These are phyloP conservation scores for Gisinianus flammeolus DNA, from an alignment of 2,888 invertebrate species.

Conservation along the genomic window DNA sequence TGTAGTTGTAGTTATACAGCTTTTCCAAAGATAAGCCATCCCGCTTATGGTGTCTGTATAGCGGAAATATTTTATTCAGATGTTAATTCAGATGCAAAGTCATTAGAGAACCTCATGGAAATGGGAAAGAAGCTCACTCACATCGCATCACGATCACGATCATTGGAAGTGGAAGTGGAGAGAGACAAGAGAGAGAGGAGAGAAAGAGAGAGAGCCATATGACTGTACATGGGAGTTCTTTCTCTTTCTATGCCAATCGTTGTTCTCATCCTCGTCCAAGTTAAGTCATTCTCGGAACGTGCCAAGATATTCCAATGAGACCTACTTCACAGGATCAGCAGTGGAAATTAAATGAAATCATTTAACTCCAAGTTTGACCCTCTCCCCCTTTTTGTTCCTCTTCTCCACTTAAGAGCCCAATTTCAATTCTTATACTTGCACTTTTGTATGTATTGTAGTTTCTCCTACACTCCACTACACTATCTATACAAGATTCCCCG, in stretches of 20 bases:
- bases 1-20: too few relatives aligned
- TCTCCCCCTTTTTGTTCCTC: constrained; percentile 19
- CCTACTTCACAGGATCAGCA: constrained; percentile 24
- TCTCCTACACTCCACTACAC: background rate
- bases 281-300: constrained; percentile 33
- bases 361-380: constrained; percentile 26
- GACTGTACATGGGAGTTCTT: too few relatives aligned
- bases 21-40: constrained; percentile 5
- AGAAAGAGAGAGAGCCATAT: background rate
- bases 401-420: too few relatives aligned
- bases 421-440: too few relatives aligned
- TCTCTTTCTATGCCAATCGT: too few relatives aligned
- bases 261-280: too few relatives aligned
- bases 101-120: constrained; percentile 28
- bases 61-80: constrained; percentile 39
- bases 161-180: background rate
- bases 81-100: constrained; percentile 39
- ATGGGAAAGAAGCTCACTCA: background rate
- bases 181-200: background rate
- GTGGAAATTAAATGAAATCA: constrained; percentile 30
- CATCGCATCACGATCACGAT: background rate
- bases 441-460: background rate
- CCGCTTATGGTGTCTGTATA: too few relatives aligned
- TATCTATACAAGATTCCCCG: background rate
- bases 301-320: constrained; percentile 43